phyloP scores from a whole-genome alignment of 2,888 invertebrate genomes.

The Platycnemis pennipes region DNA sequence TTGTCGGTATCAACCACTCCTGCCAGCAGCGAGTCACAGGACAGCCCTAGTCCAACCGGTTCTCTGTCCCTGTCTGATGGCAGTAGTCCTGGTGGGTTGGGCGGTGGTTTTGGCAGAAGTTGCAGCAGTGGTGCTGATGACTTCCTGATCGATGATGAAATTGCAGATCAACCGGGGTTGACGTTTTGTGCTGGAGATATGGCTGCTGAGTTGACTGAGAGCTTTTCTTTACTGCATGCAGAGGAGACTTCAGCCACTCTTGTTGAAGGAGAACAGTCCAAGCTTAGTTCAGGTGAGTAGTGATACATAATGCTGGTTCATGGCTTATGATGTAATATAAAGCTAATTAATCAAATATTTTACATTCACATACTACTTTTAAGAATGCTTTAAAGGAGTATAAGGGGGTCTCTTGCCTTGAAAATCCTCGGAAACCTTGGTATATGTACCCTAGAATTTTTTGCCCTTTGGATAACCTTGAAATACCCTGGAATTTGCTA shows the following conservation, averaged over 20 bases:
- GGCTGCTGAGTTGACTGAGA: constrained; percentile 45
- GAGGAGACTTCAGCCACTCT: constrained; percentile 55
- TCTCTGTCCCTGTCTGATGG: constrained; percentile 67
- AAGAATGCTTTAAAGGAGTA: too few species aligned
- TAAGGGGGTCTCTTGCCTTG: too few species aligned
- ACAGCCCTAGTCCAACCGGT: constrained; percentile 70
- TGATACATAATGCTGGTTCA: too few species aligned
- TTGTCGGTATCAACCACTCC: constrained; percentile 64
- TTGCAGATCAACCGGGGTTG: constrained; percentile 93
- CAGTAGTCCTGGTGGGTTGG: constrained; percentile 62
- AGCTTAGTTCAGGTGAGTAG: constrained; percentile 40
- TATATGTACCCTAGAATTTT: too few species aligned
- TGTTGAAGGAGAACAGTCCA: constrained; percentile 53
- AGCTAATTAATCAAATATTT: too few species aligned
- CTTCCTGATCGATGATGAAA: constrained; percentile 93
- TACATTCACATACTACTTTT: too few species aligned
- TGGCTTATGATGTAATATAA: too few species aligned
- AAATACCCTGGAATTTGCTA: too few species aligned
- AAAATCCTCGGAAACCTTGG: too few species aligned
- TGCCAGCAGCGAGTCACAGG: constrained; percentile 63
- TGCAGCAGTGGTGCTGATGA: constrained; percentile 87
- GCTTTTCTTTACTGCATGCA: constrained; percentile 44
- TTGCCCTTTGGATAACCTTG: too few species aligned
- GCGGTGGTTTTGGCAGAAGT: constrained; percentile 61
- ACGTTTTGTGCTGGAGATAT: constrained; percentile 82